These are phyloP conservation scores for Diachrysia chrysitis DNA, from an alignment of 2,888 invertebrate genomes.

Conservation along the genomic window DNA sequence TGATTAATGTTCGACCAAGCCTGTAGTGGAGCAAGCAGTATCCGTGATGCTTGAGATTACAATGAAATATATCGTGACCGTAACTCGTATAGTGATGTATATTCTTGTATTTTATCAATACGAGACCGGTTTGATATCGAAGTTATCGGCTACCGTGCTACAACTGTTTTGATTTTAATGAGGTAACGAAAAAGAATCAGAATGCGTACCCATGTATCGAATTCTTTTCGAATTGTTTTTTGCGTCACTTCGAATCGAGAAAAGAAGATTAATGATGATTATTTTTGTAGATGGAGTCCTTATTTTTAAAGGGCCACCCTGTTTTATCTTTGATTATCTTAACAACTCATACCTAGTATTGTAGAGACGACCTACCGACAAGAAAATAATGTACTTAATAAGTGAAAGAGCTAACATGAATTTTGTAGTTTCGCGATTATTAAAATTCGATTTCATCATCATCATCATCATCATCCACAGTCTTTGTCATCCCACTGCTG, in stretches of 20 bases:
- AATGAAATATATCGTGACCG: conserved; percentile 72
- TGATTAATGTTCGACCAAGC: conserved; percentile 73
- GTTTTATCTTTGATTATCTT: conserved; percentile 9
- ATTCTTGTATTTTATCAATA: conserved; percentile 57
- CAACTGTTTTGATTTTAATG: conserved; percentile 39
- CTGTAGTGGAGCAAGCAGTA: conserved; percentile 55
- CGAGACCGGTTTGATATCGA: conserved; percentile 55
- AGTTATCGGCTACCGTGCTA: conserved; percentile 52
- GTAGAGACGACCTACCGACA: neutral
- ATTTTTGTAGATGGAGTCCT: conserved; percentile 23
- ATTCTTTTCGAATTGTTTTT: conserved; percentile 26
- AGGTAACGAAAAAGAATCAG: conserved; percentile 38
- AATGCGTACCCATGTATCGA: conserved; percentile 30
- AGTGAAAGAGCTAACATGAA: too few relatives aligned
- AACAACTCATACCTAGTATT: neutral
- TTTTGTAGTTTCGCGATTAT: too few relatives aligned
- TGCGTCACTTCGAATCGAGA: conserved; percentile 25
- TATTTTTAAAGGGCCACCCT: neutral
- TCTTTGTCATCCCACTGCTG: too few relatives aligned
- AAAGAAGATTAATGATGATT: conserved; percentile 38
- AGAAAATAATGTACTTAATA: too few relatives aligned
- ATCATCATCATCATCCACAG: too few relatives aligned
- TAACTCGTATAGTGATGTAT: conserved; percentile 48
- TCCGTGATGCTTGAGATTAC: conserved; percentile 70
- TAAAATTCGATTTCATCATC: too few relatives aligned